Percentiles rank a stretch among this genome's conserved stretches.
Conservation (phyloP, 2,888 invertebrate species). For the Tipula confusa region DNA sequence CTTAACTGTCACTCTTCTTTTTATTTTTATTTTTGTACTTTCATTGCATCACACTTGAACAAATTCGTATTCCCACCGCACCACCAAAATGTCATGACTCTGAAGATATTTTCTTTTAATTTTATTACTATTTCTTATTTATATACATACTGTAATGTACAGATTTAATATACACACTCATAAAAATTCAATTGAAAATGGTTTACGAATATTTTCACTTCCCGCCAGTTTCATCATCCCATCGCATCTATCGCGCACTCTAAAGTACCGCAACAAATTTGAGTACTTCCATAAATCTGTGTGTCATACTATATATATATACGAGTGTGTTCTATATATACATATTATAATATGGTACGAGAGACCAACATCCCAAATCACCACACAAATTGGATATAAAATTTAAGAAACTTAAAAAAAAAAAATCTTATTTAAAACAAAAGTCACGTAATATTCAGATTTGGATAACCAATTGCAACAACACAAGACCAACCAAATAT, state of each 20-base stretch:
- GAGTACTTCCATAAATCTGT: constrained; percentile 25
- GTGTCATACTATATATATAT: background rate
- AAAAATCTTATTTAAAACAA: background rate
- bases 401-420: background rate
- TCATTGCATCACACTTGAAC: constrained; percentile 12
- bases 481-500: background rate
- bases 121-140: constrained; percentile 5
- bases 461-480: background rate
- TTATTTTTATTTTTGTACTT: background rate
- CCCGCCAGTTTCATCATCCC: background rate
- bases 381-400: background rate
- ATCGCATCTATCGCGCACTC: background rate
- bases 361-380: constrained; percentile 12
- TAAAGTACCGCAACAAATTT: background rate
- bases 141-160: background rate
- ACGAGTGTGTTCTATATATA: background rate
- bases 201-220: background rate
- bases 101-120: background rate
- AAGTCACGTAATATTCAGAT: constrained; percentile 25
- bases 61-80: background rate
- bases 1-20: background rate
- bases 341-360: background rate
- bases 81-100: constrained; percentile 14
- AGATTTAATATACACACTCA: background rate
- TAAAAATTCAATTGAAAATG: constrained; percentile 3